Evolutionary conservation across 2,888 invertebrate species (phyloP).

Genomic region (Polydesmus complanatus): DNA sequence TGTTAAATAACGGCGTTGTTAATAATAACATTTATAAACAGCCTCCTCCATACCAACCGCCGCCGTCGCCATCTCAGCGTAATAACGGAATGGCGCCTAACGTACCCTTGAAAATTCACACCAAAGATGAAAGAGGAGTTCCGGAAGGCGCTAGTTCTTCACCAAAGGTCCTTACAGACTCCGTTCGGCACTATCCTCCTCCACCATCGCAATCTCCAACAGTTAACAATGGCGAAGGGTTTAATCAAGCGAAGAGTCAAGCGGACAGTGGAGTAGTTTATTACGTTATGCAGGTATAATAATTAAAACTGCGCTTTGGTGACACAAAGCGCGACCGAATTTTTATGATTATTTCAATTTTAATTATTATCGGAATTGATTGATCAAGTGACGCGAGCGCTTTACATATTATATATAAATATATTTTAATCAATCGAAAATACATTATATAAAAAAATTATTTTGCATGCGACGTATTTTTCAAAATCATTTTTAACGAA

Average conservation of each 20-base stretch:
- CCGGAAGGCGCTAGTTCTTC: constrained; percentile 61
- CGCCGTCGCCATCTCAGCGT: constrained; percentile 8
- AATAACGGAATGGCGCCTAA: background rate
- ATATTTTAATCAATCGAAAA: too few species aligned
- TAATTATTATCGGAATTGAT: too few species aligned
- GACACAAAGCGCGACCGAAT: too few species aligned
- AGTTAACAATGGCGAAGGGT: background rate
- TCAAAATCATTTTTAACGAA: too few species aligned
- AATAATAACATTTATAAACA: background rate
- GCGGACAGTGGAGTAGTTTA: constrained; percentile 11
- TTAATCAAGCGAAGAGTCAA: background rate
- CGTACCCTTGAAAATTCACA: constrained; percentile 35
- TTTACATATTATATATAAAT: too few species aligned
- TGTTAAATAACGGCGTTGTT: background rate
- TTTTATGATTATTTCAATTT: too few species aligned
- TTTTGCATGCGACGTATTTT: too few species aligned
- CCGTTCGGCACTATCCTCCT: constrained; percentile 36
- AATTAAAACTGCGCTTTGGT: too few species aligned
- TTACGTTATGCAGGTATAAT: constrained; percentile 14
- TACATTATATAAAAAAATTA: too few species aligned
- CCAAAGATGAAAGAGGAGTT: constrained; percentile 50
- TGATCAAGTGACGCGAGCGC: too few species aligned
- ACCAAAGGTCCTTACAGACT: constrained; percentile 38
- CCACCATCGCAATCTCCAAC: background rate
- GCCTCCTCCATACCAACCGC: constrained; percentile 12